Conservation (phyloP, 2,113 vertebrate genomes). For the Odontophorus gujanensis region DNA sequence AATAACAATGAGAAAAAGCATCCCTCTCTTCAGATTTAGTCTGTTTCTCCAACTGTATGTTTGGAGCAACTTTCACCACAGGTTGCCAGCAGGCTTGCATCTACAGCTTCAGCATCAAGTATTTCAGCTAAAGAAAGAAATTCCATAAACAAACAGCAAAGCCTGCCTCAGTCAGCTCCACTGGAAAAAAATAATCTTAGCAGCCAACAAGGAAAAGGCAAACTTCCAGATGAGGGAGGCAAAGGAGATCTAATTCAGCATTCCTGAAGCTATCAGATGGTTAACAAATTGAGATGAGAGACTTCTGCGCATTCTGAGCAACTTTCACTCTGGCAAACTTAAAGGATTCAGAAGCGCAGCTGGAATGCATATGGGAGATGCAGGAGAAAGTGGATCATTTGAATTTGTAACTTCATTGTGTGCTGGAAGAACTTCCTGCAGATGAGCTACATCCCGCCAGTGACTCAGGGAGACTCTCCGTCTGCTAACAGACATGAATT, state of each 20-base stretch:
- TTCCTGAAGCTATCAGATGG: conserved; percentile 53
- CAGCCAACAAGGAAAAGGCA: neutral
- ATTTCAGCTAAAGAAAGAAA: conserved; percentile 42
- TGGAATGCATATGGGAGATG: conserved; percentile 62
- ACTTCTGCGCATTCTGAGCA: conserved; percentile 3
- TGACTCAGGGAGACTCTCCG: neutral
- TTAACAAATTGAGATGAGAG: conserved; percentile 66
- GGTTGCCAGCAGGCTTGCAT: conserved; percentile 9
- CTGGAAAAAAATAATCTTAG: neutral
- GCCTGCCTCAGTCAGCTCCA: conserved; percentile 3
- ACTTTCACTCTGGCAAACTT: conserved; percentile 56
- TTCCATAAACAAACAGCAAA: conserved; percentile 35
- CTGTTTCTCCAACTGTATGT: neutral
- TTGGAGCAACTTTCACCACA: neutral
- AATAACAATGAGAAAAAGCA: neutral
- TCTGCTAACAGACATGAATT: conserved; percentile 16
- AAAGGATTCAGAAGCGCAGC: conserved; percentile 52
- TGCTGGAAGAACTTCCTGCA: conserved; percentile 59
- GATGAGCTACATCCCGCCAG: conserved; percentile 11
- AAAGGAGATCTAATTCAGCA: conserved; percentile 39
- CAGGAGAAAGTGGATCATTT: conserved; percentile 48
- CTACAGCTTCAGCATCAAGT: conserved; percentile 26
- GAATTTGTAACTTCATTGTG: conserved; percentile 60
- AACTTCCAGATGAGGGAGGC: conserved; percentile 36
- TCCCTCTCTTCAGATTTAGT: neutral